Conservation (phyloP, 2,113 vertebrate genomes). For the Pelodiscus sinensis region DNA sequence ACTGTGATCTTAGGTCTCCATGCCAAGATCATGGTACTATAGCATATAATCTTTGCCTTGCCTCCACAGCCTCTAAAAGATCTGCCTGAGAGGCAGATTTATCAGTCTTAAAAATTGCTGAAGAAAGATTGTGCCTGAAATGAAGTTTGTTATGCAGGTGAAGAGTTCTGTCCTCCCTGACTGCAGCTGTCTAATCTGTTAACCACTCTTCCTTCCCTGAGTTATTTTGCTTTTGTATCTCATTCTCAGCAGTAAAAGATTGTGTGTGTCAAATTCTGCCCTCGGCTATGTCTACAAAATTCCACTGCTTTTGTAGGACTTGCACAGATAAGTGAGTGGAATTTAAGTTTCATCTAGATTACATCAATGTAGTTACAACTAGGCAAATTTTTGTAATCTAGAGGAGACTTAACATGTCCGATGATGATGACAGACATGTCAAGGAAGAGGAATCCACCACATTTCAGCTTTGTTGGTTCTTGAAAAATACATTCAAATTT, state of each 20-base stretch:
- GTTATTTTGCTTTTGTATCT: background rate
- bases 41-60: background rate
- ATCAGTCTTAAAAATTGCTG: background rate
- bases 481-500: background rate
- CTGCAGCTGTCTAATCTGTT: background rate
- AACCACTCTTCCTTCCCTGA: background rate
- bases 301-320: background rate
- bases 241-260: background rate
- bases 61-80: background rate
- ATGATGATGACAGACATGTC: constrained; percentile 32
- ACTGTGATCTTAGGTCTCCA: background rate
- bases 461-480: background rate
- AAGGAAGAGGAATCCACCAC: background rate
- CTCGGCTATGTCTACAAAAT: background rate
- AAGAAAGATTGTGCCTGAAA: background rate
- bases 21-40: background rate
- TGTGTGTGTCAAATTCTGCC: constrained; percentile 21
- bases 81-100: background rate
- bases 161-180: background rate
- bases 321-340: background rate
- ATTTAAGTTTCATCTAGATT: constrained; percentile 18
- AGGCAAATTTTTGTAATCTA: background rate
- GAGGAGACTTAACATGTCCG: constrained; percentile 29
- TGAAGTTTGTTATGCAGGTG: background rate
- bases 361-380: constrained; percentile 25